Conservation (phyloP, 2,113 vertebrate species). For the Pseudopipra pipra region DNA sequence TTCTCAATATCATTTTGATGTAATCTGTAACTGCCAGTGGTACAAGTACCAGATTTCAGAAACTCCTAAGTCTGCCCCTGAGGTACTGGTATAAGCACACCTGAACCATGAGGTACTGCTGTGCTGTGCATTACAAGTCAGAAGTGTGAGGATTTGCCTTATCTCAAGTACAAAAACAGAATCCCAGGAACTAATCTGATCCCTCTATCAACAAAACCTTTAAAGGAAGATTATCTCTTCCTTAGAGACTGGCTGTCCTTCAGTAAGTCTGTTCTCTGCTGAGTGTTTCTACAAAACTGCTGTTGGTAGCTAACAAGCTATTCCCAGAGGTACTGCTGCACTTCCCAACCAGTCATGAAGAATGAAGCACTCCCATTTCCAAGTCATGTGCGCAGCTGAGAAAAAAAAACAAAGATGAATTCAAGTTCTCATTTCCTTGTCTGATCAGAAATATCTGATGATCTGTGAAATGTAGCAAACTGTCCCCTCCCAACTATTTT, state of each 20-base stretch:
- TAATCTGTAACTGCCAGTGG: not conserved
- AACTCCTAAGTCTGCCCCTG: not conserved
- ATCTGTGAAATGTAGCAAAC: not conserved
- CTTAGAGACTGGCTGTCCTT: constrained; percentile 12
- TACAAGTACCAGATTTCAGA: not conserved
- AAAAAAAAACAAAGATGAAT: not conserved
- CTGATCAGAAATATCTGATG: not conserved
- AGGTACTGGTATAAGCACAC: not conserved
- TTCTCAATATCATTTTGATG: not conserved
- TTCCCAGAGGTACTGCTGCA: not conserved
- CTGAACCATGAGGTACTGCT: not conserved
- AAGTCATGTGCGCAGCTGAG: not conserved
- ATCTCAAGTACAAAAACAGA: constrained; percentile 2
- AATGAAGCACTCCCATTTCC: not conserved
- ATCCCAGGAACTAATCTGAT: constrained; percentile 13
- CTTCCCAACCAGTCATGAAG: not conserved
- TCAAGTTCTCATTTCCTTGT: not conserved
- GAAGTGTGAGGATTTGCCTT: constrained; percentile 9
- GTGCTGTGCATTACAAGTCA: not conserved
- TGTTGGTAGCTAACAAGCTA: not conserved
- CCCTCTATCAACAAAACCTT: not conserved
- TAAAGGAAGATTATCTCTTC: constrained; percentile 42
- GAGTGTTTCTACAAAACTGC: not conserved
- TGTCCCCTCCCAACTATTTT: not conserved
- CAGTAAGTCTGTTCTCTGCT: not conserved